phyloP scores from a whole-genome alignment of 2,888 invertebrate genomes.

The Drosophila kuntzei region DNA sequence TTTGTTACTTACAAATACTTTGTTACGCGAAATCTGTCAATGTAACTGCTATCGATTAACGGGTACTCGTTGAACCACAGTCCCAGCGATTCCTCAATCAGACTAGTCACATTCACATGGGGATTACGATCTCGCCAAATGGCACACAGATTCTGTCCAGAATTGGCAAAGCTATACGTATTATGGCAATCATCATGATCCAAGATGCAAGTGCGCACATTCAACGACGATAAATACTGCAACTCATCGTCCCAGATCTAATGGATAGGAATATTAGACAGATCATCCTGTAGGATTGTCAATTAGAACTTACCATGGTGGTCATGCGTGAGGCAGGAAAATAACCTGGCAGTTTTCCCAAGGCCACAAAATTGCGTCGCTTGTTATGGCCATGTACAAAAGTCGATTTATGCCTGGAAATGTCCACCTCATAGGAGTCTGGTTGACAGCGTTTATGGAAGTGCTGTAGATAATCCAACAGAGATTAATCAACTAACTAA shows the following conservation, averaged over 20 bases:
- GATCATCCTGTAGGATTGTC: background rate
- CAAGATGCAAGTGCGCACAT: slow-evolving; percentile 83
- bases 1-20: slow-evolving; percentile 80
- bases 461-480: slow-evolving; percentile 54
- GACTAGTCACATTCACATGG: slow-evolving; percentile 79
- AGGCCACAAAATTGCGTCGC: slow-evolving; percentile 82
- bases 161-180: slow-evolving; percentile 82
- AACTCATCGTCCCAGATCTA: slow-evolving; percentile 85
- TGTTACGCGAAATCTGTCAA: slow-evolving; percentile 79
- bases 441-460: slow-evolving; percentile 79
- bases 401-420: slow-evolving; percentile 66
- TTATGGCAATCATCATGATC: slow-evolving; percentile 84
- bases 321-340: slow-evolving; percentile 84
- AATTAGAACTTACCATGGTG: slow-evolving; percentile 79
- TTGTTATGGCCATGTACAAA: slow-evolving; percentile 84
- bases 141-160: slow-evolving; percentile 84
- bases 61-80: slow-evolving; percentile 84
- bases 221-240: slow-evolving; percentile 83
- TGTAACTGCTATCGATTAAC: slow-evolving; percentile 83
- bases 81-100: slow-evolving; percentile 80
- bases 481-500: background rate
- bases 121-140: slow-evolving; percentile 78
- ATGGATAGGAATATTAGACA: background rate
- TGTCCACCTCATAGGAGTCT: slow-evolving; percentile 79
- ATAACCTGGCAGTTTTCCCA: slow-evolving; percentile 84